phyloP scores from a whole-genome alignment of 1,140 invertebrate genomes.

The Musca vetustissima region DNA sequence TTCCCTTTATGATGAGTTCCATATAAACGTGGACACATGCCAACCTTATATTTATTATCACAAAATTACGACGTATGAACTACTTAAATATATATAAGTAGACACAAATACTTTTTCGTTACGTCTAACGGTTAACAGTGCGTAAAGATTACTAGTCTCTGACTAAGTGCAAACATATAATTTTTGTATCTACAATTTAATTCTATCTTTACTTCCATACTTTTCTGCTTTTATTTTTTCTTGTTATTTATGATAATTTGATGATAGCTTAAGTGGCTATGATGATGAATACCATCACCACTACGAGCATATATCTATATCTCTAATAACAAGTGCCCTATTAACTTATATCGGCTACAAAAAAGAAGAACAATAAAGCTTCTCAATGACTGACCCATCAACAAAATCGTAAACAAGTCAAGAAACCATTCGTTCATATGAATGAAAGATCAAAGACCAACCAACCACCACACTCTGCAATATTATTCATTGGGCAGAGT shows the following conservation, averaged over 20 bases:
- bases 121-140: slow-evolving; percentile 9
- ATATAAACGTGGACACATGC: too few relatives aligned
- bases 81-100: too few relatives aligned
- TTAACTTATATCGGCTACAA: slow-evolving; percentile 8
- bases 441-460: neutral
- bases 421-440: neutral
- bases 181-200: neutral
- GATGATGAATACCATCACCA: too few relatives aligned
- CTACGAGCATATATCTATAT: neutral
- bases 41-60: too few relatives aligned
- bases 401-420: neutral
- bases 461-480: too few relatives aligned
- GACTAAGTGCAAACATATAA: slow-evolving; percentile 2
- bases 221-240: too few relatives aligned
- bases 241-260: neutral
- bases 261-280: neutral
- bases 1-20: too few relatives aligned
- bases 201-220: too few relatives aligned
- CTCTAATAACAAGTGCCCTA: neutral
- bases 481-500: too few relatives aligned
- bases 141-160: neutral
- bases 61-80: too few relatives aligned
- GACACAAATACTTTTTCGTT: neutral
- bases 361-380: neutral
- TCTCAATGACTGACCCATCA: neutral